Evolutionary conservation across 2,888 invertebrate genomes (phyloP), one percentile per base, ranked within the genome.

Genomic region (Eubasilissa splendida): DNA sequence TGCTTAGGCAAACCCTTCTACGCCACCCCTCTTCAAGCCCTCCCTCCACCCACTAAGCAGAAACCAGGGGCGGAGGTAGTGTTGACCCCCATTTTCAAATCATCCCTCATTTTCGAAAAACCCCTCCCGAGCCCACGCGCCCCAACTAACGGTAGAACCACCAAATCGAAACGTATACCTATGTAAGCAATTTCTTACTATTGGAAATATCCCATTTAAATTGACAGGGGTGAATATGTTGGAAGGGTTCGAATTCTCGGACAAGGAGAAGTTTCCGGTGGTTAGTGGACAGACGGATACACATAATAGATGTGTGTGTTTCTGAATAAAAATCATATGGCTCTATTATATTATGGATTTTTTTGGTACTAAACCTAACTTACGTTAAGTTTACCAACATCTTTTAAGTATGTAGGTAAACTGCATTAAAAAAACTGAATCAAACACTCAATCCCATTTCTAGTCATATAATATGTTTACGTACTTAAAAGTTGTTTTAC

Each of bases 171-270:
- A 50, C 53, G 54, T 76, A 76, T 33, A 58, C 11, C 58, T 81
- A 71, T 81, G 66, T 83, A 80, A 78, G 81, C 80, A 83, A 82
- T 83, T 83, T 82, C 80, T 81, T 82, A 83, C 82, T 81, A 83
- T 82, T 83, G 83, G 78, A 82, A 83, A 80, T 81, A 81, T 77
- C 83, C 81, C 77, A 71, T 78, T 80, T 53, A 58, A 66, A 68
- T 65, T 63, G 76, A 76, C 76, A 73, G 59, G 80, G 76, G 79
- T 42, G 42, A 65, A 59, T 53, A 52, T 65, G 9, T 63, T 65
- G 60, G 12, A 76, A 59, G 68, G 77, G 81, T 75, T 66, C 14
- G 71, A 71, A 63, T 31, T 53, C 10, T 78, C 70, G 78, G 71
- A 78, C 71, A 53, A 52, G 63, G 14, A 60, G n/a, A 33, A 76